Percentiles rank a stretch among this genome's conserved stretches.
Conservation (phyloP, 37 sponge, comb jelly and placozoan genomes). For the Oscarella lobularis region DNA sequence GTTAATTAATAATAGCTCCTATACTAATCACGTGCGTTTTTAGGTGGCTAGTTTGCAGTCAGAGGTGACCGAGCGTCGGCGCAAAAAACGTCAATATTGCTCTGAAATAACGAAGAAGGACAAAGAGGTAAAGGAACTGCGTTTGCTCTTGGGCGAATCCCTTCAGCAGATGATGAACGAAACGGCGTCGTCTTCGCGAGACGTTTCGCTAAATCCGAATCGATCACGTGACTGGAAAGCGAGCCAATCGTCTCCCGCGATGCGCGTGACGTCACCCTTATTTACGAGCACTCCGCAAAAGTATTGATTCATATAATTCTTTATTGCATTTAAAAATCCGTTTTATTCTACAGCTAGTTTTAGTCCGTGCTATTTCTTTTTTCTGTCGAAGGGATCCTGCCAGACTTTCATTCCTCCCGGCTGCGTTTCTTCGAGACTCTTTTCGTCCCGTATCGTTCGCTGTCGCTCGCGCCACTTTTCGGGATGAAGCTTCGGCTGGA, state of each 20-base stretch:
- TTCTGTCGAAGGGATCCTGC: neutral
- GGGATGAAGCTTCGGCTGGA: neutral
- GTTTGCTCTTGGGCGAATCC: neutral
- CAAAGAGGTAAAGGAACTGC: neutral
- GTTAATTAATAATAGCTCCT: neutral
- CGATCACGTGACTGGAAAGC: too few species aligned
- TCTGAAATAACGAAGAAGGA: neutral
- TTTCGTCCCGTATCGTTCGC: neutral
- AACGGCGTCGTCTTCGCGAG: neutral
- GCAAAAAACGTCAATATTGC: neutral
- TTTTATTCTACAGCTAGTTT: too few species aligned
- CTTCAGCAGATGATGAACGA: neutral
- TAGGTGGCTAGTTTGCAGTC: neutral
- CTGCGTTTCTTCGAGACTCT: neutral
- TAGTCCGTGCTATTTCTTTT: neutral
- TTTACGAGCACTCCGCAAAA: neutral
- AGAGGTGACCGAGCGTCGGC: neutral
- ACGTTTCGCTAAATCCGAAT: neutral
- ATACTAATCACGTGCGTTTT: neutral
- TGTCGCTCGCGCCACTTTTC: neutral
- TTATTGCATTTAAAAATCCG: too few species aligned
- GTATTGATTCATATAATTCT: too few species aligned
- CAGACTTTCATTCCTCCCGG: slow-evolving; percentile 1
- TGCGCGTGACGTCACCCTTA: neutral
- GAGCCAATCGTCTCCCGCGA: neutral